Evolutionary conservation across 2,797 vertebrate genomes (phyloP), one percentile per base, ranked within the genome.

Genomic region (Typhlichthys subterraneus): DNA sequence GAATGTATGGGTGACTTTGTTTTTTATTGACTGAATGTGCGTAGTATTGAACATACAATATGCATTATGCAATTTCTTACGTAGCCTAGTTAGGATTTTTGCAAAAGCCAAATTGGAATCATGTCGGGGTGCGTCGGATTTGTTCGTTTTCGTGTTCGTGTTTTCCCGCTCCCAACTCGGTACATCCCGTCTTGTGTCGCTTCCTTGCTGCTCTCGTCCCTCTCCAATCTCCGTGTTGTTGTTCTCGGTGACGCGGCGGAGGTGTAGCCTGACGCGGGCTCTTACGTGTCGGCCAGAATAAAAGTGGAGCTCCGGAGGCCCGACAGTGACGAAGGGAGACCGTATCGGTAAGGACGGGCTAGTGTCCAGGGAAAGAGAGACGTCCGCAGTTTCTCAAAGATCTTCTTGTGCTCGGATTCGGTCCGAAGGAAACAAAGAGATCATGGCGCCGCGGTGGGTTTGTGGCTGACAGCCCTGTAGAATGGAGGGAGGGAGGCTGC

Each of bases 241-340:
- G 93, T 94, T 90, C 91, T 88, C 92, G 91, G 96, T 97, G 96
- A 97, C 96, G 96, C 96, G 96, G 92, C 95, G 95, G 96, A 97
- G 96, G 97, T 98, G 96, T 96, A 97, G 95, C 96, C 96, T 97
- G 96, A 97, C 96, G 97, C 96, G 96, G 95, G 95, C 96, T 98
- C 96, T 97, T 98, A 98, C 96, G 96, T 97, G 95, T 96, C 95
- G 95, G 95, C 93, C 95, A 95, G 95, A 97, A 97, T 97, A 96
- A 96, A 96, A 96, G 93, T 95, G 93, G 96, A 95, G 95, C 95
- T 91, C 91, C 88, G 92, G 93, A 94, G 95, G 96, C 95, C 94
- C 94, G 94, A 92, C 95, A 97, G 96, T 97, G 96, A 97, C 96
- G 95, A 95, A 95, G 94, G 94, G 95, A 96, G 95, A 93, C 93